A percentile compares a stretch with the other conserved stretches of the same genome.
phyloP scores from a whole-genome alignment of 2,888 invertebrate genomes.

The Andrena bicolor region DNA sequence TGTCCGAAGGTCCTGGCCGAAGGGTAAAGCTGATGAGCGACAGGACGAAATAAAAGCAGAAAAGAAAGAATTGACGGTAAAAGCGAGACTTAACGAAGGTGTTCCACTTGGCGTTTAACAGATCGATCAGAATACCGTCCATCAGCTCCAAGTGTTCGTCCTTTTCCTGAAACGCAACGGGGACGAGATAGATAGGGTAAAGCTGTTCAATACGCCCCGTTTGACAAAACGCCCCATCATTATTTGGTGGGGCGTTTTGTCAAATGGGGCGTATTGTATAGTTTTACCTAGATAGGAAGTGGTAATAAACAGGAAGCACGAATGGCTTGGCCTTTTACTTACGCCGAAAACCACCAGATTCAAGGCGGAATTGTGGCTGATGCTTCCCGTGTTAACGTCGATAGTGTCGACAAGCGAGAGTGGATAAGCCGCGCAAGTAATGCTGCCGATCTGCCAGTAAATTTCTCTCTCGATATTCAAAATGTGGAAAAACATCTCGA shows the following conservation, averaged over 20 bases:
- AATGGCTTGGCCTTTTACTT: constrained; percentile 80
- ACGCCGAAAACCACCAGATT: constrained; percentile 99
- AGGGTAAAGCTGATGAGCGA: constrained; percentile 95
- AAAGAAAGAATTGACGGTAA: constrained; percentile 96
- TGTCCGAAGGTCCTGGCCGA: constrained; percentile 91
- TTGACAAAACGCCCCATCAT: no score
- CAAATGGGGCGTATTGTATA: no score
- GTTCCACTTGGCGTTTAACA: constrained; percentile 99
- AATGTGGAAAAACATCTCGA: constrained; percentile 98
- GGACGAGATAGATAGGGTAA: no score
- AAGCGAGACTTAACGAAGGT: constrained; percentile 96
- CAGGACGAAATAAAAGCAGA: constrained; percentile 95
- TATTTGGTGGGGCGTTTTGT: no score
- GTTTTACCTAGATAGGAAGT: no score
- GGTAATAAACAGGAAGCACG: no score
- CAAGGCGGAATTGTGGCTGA: constrained; percentile 97
- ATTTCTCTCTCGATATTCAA: constrained; percentile 98
- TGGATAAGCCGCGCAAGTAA: constrained; percentile 99
- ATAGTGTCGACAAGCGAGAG: constrained; percentile 98
- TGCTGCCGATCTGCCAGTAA: constrained; percentile 98
- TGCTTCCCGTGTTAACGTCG: constrained; percentile 94
- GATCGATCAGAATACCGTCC: constrained; percentile 97
- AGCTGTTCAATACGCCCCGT: no score
- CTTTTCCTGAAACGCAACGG: constrained; percentile 90
- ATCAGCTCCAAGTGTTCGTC: constrained; percentile 97